These are phyloP conservation scores for Cavia aperea DNA, from an alignment of 2,113 vertebrate species.

Conservation along the genomic window DNA sequence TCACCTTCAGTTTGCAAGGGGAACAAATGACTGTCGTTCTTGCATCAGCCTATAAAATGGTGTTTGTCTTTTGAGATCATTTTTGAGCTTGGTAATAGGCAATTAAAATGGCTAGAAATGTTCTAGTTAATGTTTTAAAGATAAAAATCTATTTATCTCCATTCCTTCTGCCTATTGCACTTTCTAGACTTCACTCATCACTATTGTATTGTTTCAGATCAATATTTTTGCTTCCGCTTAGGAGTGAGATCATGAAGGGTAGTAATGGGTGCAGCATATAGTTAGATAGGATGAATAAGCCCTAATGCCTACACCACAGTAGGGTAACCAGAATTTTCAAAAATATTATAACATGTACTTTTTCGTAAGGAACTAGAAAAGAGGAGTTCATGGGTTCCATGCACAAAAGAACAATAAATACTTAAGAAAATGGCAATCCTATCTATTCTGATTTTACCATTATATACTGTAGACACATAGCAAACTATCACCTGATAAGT, in stretches of 20 bases:
- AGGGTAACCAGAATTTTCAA: not conserved
- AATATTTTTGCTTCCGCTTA: not conserved
- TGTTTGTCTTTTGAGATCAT: not conserved
- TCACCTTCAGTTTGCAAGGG: not conserved
- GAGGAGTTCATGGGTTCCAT: not conserved
- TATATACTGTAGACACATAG: not conserved
- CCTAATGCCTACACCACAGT: not conserved
- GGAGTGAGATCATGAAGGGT: not conserved
- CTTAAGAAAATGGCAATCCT: too few species aligned
- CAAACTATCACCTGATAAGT: not conserved
- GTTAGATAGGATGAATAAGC: not conserved
- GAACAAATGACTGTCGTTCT: not conserved
- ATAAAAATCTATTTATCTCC: not conserved
- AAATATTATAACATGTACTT: not conserved
- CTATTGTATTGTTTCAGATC: not conserved
- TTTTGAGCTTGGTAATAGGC: not conserved
- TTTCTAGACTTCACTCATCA: not conserved
- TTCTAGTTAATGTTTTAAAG: not conserved
- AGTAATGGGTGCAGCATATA: not conserved
- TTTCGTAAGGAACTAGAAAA: not conserved
- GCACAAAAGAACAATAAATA: not conserved
- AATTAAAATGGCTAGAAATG: not conserved
- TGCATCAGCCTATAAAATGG: not conserved
- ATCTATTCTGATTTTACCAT: not conserved
- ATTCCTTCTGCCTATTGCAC: fast-evolving